Conservation (phyloP, 1,140 invertebrate species). For the Epicauta chinensis region DNA sequence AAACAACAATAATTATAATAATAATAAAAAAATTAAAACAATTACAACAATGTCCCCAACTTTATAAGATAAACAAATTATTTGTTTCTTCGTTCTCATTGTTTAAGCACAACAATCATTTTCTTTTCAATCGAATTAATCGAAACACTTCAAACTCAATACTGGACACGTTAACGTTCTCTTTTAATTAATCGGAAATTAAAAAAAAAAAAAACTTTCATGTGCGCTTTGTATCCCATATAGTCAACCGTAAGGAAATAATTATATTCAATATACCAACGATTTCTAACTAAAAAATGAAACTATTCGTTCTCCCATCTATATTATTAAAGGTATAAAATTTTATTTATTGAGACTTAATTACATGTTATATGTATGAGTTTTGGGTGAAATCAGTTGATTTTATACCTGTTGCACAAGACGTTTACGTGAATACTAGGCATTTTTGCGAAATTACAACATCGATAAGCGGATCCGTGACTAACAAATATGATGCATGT, state of each 20-base stretch:
- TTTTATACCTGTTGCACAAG: too few relatives aligned
- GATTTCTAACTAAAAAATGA: not conserved
- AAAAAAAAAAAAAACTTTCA: too few relatives aligned
- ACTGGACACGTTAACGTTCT: too few relatives aligned
- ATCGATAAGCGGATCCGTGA: too few relatives aligned
- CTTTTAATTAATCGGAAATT: too few relatives aligned
- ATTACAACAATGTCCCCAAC: constrained; percentile 23
- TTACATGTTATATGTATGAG: too few relatives aligned
- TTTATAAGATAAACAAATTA: constrained; percentile 38
- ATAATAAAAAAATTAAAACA: not conserved
- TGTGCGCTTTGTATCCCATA: constrained; percentile 24
- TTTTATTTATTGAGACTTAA: too few relatives aligned
- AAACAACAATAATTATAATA: not conserved
- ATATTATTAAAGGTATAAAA: too few relatives aligned
- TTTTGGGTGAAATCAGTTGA: too few relatives aligned
- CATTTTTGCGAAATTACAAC: constrained; percentile 2
- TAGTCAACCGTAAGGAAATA: constrained; percentile 34
- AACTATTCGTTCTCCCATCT: not conserved
- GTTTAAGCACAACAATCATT: too few relatives aligned
- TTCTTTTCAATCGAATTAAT: constrained; percentile 19
- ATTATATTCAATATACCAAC: constrained; percentile 16
- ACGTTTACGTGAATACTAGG: too few relatives aligned
- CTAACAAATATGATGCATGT: too few relatives aligned
- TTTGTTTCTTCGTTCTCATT: constrained; percentile 23
- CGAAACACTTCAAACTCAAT: not conserved